These are phyloP conservation scores for Xestia rhomboidea DNA, from an alignment of 2,888 invertebrate genomes.

Conservation along the genomic window DNA sequence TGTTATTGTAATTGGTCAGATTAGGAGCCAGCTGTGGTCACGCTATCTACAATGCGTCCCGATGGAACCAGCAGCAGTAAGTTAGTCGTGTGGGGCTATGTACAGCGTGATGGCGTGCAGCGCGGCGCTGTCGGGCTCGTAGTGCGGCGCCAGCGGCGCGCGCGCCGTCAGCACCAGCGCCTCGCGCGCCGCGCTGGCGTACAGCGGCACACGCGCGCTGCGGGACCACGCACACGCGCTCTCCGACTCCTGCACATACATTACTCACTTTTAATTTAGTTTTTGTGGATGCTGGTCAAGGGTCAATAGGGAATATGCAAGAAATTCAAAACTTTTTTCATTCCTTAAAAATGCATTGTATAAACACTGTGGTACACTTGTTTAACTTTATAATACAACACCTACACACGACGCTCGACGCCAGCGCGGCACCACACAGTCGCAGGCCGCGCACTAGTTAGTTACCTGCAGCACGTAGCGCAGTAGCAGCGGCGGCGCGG, in stretches of 20 bases:
- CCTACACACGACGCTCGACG: too few relatives aligned
- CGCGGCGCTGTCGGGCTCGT: conserved; percentile 72
- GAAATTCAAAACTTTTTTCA: too few relatives aligned
- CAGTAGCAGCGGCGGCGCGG: too few relatives aligned
- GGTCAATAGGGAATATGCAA: too few relatives aligned
- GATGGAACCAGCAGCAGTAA: background rate
- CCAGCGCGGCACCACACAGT: too few relatives aligned
- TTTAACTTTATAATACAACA: too few relatives aligned
- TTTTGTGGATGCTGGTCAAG: background rate
- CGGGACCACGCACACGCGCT: conserved; percentile 56
- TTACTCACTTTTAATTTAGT: background rate
- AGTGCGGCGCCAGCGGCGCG: conserved; percentile 76
- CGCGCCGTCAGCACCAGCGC: conserved; percentile 69
- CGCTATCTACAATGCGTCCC: background rate
- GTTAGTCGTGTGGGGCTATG: conserved; percentile 75
- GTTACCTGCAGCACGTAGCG: too few relatives aligned
- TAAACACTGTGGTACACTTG: too few relatives aligned
- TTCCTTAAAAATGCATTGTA: too few relatives aligned
- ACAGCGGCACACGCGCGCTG: conserved; percentile 77
- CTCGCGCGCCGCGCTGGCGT: conserved; percentile 73
- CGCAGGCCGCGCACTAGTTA: too few relatives aligned
- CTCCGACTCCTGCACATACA: conserved; percentile 43
- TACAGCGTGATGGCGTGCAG: conserved; percentile 82
- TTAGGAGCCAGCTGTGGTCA: background rate
- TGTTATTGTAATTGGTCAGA: background rate